Conservation (phyloP, 2,113 vertebrate species). For the Chionomys nivalis region DNA sequence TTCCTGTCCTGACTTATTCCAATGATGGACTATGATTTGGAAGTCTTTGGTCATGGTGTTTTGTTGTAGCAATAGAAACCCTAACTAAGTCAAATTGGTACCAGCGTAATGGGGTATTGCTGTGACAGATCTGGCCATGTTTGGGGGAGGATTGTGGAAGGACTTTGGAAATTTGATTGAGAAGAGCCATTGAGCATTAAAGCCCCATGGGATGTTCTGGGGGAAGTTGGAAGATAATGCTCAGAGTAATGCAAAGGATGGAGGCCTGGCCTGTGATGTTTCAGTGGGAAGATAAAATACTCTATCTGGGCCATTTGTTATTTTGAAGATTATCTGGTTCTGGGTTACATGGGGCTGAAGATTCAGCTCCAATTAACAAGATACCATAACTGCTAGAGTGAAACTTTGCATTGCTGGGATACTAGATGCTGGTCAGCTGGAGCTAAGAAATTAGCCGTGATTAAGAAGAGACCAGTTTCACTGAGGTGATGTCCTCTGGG, state of each 20-base stretch:
- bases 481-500: not conserved
- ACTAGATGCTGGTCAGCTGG: not conserved
- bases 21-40: not conserved
- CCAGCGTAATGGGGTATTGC: not conserved
- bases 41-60: not conserved
- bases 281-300: not conserved
- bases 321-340: not conserved
- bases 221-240: not conserved
- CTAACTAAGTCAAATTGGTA: not conserved
- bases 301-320: not conserved
- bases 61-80: not conserved
- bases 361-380: not conserved
- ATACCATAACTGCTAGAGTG: not conserved
- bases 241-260: not conserved
- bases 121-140: not conserved
- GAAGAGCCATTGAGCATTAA: not conserved
- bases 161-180: not conserved
- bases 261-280: not conserved
- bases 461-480: not conserved
- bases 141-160: not conserved
- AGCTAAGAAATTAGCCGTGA: not conserved
- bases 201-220: not conserved
- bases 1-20: not conserved
- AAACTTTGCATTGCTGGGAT: not conserved
- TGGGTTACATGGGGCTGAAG: not conserved